phyloP scores from a whole-genome alignment of 2,888 invertebrate species.

The Caenorhabditis sp. region DNA sequence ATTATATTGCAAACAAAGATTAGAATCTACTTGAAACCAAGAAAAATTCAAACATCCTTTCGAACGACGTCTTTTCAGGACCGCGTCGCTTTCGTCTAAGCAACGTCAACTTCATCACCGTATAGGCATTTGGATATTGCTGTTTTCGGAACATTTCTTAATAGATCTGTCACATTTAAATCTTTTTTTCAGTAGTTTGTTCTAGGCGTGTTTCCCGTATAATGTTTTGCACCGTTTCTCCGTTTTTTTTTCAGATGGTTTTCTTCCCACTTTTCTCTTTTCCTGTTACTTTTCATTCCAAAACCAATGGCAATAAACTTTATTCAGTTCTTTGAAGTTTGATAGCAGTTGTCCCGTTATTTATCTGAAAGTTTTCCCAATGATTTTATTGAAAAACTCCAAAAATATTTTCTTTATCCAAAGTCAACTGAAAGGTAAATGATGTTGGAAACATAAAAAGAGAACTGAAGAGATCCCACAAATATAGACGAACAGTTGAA shows the following conservation, averaged over 20 bases:
- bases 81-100: constrained; percentile 58
- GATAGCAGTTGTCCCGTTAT: too few species aligned
- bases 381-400: too few species aligned
- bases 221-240: too few species aligned
- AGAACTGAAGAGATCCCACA: constrained; percentile 12
- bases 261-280: neutral
- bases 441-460: neutral
- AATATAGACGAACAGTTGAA: neutral
- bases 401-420: neutral
- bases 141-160: neutral
- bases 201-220: neutral
- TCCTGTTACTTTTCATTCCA: neutral
- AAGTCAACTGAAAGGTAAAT: neutral
- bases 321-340: too few species aligned
- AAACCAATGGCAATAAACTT: too few species aligned
- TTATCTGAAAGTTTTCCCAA: too few species aligned
- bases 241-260: neutral
- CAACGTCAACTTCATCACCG: neutral
- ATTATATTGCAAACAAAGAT: neutral
- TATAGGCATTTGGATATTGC: constrained; percentile 7
- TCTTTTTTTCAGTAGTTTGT: constrained; percentile 6
- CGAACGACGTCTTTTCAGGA: constrained; percentile 39
- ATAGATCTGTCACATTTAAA: constrained; percentile 7
- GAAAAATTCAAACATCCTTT: neutral
- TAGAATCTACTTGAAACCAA: neutral